phyloP scores from a whole-genome alignment of 2,888 invertebrate species.

The Pterostichus madidus region DNA sequence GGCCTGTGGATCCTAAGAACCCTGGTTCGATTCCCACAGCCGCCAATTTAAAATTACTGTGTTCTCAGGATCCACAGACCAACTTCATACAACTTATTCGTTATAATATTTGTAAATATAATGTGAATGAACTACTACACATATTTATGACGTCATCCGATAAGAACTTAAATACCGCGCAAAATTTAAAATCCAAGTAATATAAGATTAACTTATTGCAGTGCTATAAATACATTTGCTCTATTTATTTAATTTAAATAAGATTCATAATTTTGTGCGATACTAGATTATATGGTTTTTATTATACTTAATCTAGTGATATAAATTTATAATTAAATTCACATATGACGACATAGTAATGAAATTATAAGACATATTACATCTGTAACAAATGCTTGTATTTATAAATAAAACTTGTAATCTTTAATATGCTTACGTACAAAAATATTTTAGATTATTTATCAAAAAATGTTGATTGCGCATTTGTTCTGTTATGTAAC shows the following conservation, averaged over 20 bases:
- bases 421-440: no score
- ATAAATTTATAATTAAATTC: slow-evolving; percentile 29
- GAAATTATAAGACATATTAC: background rate
- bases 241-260: slow-evolving; percentile 31
- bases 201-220: background rate
- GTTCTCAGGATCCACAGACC: no score
- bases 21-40: no score
- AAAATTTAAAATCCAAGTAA: no score
- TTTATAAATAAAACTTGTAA: background rate
- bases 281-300: slow-evolving; percentile 10
- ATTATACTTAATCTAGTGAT: slow-evolving; percentile 21
- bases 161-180: no score
- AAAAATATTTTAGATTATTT: no score
- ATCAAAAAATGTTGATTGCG: no score
- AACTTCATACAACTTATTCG: no score
- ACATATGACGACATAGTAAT: slow-evolving; percentile 23
- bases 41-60: no score
- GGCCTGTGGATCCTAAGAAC: no score
- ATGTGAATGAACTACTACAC: slow-evolving; percentile 17
- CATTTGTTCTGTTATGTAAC: no score
- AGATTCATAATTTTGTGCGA: slow-evolving; percentile 4
- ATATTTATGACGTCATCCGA: background rate
- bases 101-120: no score
- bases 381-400: background rate
- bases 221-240: slow-evolving; percentile 31